Evolutionary conservation across 92 coral and sea anemone genomes (phyloP).

Genomic region (Phenganax subtilis): DNA sequence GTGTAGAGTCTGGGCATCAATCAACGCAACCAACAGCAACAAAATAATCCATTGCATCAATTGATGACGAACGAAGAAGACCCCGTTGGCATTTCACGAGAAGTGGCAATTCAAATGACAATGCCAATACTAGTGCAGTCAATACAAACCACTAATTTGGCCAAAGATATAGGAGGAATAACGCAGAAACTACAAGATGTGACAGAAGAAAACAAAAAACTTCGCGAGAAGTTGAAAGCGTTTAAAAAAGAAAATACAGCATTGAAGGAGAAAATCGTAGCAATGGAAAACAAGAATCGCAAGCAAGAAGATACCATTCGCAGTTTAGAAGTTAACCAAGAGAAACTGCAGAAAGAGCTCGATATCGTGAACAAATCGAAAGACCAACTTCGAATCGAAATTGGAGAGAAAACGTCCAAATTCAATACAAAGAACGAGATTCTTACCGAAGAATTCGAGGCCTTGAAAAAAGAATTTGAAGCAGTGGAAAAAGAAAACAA

Average conservation of each 20-base stretch:
- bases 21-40: not conserved
- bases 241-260: slow-evolving; percentile 6
- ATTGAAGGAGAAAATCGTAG: slow-evolving; percentile 5
- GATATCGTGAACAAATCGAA: slow-evolving; percentile 23
- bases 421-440: slow-evolving; percentile 60
- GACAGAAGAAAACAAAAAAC: slow-evolving; percentile 14
- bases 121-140: not conserved
- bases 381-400: slow-evolving; percentile 36
- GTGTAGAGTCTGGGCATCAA: not conserved
- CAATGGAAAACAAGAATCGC: not conserved
- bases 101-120: not conserved
- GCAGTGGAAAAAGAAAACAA: slow-evolving; percentile 31
- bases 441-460: slow-evolving; percentile 65
- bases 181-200: not conserved
- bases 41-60: not conserved
- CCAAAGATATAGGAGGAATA: slow-evolving; percentile 15
- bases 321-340: slow-evolving; percentile 2
- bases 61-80: not conserved
- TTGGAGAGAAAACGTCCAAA: slow-evolving; percentile 43
- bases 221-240: slow-evolving; percentile 9
- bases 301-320: slow-evolving; percentile 28
- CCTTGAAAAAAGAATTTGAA: slow-evolving; percentile 49
- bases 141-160: not conserved
- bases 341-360: slow-evolving; percentile 29
- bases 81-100: not conserved